A percentile compares a stretch with the other conserved stretches of the same genome.
phyloP scores from a whole-genome alignment of 1,140 invertebrate species.

The Drosophila grimshawi region DNA sequence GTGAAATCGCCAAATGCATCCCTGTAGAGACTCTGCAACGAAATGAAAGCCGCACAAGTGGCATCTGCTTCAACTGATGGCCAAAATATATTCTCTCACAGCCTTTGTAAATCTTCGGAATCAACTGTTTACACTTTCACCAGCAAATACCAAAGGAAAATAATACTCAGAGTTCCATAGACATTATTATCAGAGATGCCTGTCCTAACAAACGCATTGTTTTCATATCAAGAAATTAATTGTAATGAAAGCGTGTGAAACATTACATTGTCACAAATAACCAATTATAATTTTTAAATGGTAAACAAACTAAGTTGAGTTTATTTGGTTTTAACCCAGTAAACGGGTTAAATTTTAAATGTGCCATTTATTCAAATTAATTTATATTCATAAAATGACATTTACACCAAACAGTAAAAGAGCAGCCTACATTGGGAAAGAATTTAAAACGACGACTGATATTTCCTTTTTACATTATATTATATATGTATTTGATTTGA shows the following conservation, averaged over 20 bases:
- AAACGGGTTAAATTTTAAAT: no score
- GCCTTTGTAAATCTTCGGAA: constrained; percentile 46
- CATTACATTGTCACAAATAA: constrained; percentile 5
- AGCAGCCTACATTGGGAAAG: no score
- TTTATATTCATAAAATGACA: not conserved
- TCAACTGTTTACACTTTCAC: constrained; percentile 62
- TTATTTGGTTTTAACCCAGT: not conserved
- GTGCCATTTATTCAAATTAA: not conserved
- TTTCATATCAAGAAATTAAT: constrained; percentile 13
- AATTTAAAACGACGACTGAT: no score
- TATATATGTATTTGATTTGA: not conserved
- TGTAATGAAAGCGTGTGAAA: constrained; percentile 41
- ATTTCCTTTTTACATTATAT: not conserved
- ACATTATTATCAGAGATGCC: constrained; percentile 15
- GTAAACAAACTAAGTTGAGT: not conserved
- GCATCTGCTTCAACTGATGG: constrained; percentile 7
- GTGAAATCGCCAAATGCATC: constrained; percentile 68
- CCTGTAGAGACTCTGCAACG: constrained; percentile 50
- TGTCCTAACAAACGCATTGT: constrained; percentile 30
- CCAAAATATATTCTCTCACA: constrained; percentile 63
- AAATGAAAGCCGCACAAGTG: constrained; percentile 74
- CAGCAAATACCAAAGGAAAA: constrained; percentile 31
- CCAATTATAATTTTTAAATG: not conserved
- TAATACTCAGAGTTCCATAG: constrained; percentile 2
- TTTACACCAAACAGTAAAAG: no score